phyloP scores from a whole-genome alignment of 1,140 invertebrate species.

The Brevipalpus yothersi region DNA sequence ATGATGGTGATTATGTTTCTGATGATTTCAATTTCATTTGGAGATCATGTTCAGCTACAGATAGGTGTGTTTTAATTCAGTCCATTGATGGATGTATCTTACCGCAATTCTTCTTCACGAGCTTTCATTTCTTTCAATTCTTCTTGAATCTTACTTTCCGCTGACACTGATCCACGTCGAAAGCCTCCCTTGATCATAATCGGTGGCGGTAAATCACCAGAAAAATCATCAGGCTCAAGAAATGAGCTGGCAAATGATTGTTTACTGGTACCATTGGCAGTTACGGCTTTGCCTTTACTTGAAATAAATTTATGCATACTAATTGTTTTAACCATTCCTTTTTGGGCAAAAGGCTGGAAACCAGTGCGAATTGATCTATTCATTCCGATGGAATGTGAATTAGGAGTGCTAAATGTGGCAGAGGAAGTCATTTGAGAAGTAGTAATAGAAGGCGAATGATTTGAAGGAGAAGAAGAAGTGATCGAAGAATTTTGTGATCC shows the following conservation, averaged over 20 bases:
- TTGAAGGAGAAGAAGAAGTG: no score
- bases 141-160: constrained; percentile 49
- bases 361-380: background rate
- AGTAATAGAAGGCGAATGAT: no score
- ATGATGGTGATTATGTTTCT: background rate
- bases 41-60: background rate
- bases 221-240: background rate
- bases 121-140: constrained; percentile 44
- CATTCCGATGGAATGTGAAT: background rate
- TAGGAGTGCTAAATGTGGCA: no score
- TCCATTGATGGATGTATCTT: constrained; percentile 6
- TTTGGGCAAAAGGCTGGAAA: background rate
- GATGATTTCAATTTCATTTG: background rate
- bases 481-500: background rate
- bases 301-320: constrained; percentile 46
- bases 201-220: background rate
- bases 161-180: constrained; percentile 15
- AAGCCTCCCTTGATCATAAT: background rate
- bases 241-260: background rate
- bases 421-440: no score
- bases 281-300: constrained; percentile 31
- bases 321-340: constrained; percentile 26
- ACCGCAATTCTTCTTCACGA: constrained; percentile 43
- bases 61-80: background rate
- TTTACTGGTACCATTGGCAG: background rate